phyloP scores from a whole-genome alignment of 2,797 vertebrate species.

The Sebastes minor region DNA sequence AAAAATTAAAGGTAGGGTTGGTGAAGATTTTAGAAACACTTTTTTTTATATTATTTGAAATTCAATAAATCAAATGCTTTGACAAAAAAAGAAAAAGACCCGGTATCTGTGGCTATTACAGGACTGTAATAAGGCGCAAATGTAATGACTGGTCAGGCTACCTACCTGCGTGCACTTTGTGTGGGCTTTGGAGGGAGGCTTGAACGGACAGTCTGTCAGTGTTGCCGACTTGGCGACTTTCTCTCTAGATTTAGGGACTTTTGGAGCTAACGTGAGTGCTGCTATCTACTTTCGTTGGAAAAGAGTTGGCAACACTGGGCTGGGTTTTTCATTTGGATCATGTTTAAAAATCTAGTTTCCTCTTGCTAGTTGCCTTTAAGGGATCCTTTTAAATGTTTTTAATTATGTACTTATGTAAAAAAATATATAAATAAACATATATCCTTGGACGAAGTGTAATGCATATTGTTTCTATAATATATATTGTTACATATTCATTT shows the following conservation, averaged over 20 bases:
- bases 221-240: no score
- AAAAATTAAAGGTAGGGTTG: background rate
- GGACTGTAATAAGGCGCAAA: no score
- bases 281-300: background rate
- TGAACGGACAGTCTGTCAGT: no score
- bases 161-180: no score
- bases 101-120: no score
- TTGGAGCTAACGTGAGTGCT: background rate
- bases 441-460: background rate
- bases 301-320: background rate
- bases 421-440: background rate
- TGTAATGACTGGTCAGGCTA: no score
- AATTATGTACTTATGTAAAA: background rate
- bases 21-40: no score
- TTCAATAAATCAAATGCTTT: background rate
- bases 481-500: background rate
- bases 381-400: background rate
- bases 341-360: background rate
- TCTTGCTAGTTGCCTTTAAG: background rate
- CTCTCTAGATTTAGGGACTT: background rate
- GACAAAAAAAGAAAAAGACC: no score
- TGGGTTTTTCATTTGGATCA: background rate
- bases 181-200: no score
- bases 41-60: background rate
- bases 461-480: background rate